A percentile compares a stretch with the other conserved stretches of the same genome.
These are phyloP conservation scores for Haliclona indistincta DNA, from an alignment of 37 sponge, comb jelly and placozoan genomes.

Conservation along the genomic window DNA sequence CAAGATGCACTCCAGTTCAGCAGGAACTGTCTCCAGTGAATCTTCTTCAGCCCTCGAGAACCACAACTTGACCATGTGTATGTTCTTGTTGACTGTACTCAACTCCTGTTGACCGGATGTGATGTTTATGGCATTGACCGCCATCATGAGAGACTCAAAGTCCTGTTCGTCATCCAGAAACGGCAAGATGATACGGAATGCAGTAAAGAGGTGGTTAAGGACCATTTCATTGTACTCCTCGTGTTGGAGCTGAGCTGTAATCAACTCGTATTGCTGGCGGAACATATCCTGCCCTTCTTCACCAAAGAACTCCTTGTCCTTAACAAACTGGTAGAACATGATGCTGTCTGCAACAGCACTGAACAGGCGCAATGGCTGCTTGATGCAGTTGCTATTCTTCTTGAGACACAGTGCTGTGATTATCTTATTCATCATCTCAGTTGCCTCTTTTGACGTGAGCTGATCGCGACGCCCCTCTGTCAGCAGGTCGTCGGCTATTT, in stretches of 20 bases:
- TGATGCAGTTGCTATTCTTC: background rate
- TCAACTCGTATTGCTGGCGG: conserved; percentile 64
- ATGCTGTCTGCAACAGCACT: conserved; percentile 51
- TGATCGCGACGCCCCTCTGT: conserved; percentile 11
- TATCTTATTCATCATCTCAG: conserved; percentile 37
- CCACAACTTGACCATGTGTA: conserved; percentile 83
- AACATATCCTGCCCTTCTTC: conserved; percentile 45
- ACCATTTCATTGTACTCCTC: conserved; percentile 90
- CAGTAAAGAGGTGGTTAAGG: conserved; percentile 83
- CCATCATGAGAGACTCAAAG: conserved; percentile 56
- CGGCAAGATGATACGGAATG: conserved; percentile 72
- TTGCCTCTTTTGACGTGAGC: conserved; percentile 61
- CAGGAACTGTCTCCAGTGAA: conserved; percentile 72
- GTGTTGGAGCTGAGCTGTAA: conserved; percentile 82
- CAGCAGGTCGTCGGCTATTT: conserved; percentile 34
- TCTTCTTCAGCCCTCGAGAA: conserved; percentile 88
- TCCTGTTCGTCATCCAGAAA: conserved; percentile 60
- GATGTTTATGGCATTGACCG: conserved; percentile 41
- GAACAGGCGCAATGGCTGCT: conserved; percentile 43
- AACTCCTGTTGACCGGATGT: conserved; percentile 35
- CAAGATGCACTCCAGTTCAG: conserved; percentile 60
- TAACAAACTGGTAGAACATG: conserved; percentile 63
- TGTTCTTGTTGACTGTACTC: conserved; percentile 78
- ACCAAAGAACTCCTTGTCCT: conserved; percentile 67
- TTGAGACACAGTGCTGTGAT: conserved; percentile 23